Base-by-base conservation (phyloP, 2,888 invertebrate genomes). In the Acanthosepion esculentum region DNA sequence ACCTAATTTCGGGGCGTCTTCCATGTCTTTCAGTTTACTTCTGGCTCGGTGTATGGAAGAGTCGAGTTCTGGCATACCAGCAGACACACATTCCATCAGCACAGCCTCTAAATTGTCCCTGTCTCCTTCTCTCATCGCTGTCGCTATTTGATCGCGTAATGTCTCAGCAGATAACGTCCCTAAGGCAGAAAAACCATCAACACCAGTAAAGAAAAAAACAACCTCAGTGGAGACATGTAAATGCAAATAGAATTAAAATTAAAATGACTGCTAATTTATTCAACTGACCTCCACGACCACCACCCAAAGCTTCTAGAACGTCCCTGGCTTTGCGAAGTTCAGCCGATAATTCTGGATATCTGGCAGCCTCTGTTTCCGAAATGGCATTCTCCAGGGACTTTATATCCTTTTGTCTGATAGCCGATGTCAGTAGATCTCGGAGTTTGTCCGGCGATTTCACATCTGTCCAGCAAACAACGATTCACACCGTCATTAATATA, bases 201-300 rank as follows among this genome's bases (percentile, higher is more conserved):
- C 5, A 20, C 59, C 23, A 20, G 5, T 59, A 4, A 59, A 41
- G 59, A 23, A 59, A 26, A 20, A 59, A 59, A 7, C 6, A 59
- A 23, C 6, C 59, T 59, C 59, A 23, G 59, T 3, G 23, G 23
- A 59, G 20, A 6, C 5, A 59, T 23, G 23, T 6, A 20, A 23
- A 20, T 7, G 23, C 0, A 59, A 20, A 7, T 7, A 59, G 23
- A 20, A 59, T 12, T 20, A 20, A 59, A 20, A 59, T 12, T 20
- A 20, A 59, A 59, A 59, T 23, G 20, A 6, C 59, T 26, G 59
- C 59, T 23, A 59, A 59, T 59, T 23, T 59, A 48, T 23, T 23
- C 92, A n/a, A 48, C 93, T 93, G 20, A 93, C 93, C 93, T 93
- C 93, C 93, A 50, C n/a, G 53, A 50, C 93, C 53, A n/a, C 93